phyloP scores from a whole-genome alignment of 2,113 vertebrate species.

The Gobiocypris rarus region DNA sequence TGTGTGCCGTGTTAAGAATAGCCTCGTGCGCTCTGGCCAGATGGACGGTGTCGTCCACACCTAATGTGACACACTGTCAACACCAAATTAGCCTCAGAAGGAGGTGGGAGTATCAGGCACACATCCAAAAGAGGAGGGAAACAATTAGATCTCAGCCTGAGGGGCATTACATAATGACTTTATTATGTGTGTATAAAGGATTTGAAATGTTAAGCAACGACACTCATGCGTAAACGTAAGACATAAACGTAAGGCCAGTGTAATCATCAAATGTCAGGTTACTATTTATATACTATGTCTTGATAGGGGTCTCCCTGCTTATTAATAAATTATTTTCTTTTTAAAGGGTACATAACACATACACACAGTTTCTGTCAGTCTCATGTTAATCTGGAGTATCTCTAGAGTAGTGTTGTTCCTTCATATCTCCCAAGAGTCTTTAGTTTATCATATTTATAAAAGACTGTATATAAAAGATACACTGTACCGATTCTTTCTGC shows the following conservation, averaged over 20 bases:
- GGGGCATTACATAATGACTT: slow-evolving; percentile 37
- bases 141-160: slow-evolving; percentile 39
- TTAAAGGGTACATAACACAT: background rate
- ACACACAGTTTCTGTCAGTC: too few species aligned
- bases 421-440: too few species aligned
- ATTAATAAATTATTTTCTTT: too few species aligned
- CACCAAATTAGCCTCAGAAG: slow-evolving; percentile 55
- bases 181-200: slow-evolving; percentile 16
- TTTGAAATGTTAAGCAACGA: background rate
- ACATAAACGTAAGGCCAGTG: background rate
- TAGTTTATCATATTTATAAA: too few species aligned
- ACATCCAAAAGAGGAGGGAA: slow-evolving; percentile 35
- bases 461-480: too few species aligned
- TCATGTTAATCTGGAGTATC: too few species aligned
- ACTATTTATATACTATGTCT: background rate
- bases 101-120: slow-evolving; percentile 25
- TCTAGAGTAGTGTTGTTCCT: too few species aligned
- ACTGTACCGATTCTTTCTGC: too few species aligned
- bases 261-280: background rate
- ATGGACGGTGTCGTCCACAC: slow-evolving; percentile 53
- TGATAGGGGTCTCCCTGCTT: background rate
- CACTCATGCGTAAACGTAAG: background rate
- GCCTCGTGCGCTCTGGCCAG: slow-evolving; percentile 47
- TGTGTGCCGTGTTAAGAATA: slow-evolving; percentile 52
- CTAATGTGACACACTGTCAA: slow-evolving; percentile 53